Evolutionary conservation across 2,113 vertebrate species (phyloP).

Genomic region (Melanotaenia duboulayi): DNA sequence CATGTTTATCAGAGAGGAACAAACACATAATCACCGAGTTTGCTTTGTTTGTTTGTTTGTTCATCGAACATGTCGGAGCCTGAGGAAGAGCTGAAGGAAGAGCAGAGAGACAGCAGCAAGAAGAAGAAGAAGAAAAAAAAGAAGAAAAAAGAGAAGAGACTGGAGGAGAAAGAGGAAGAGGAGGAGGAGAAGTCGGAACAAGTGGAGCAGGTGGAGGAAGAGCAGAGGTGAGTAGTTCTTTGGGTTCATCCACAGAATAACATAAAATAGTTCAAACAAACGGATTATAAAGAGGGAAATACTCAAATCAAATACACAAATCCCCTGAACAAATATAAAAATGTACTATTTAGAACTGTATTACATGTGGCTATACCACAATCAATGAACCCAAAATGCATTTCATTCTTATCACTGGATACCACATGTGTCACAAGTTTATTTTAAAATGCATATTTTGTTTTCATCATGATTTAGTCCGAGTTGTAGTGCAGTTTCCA

Average conservation of each 20-base stretch:
- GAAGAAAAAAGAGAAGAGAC: constrained; percentile 26
- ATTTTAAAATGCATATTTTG: too few relatives aligned
- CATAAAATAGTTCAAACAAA: not conserved
- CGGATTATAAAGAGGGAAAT: not conserved
- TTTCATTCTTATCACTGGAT: too few relatives aligned
- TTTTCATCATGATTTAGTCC: too few relatives aligned
- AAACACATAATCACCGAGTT: not conserved
- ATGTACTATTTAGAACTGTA: too few relatives aligned
- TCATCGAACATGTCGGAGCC: constrained; percentile 54
- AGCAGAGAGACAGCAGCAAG: constrained; percentile 36
- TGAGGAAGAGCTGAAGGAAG: constrained; percentile 22
- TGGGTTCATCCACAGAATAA: not conserved
- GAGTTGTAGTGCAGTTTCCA: too few relatives aligned
- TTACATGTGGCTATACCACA: too few relatives aligned
- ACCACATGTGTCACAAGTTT: too few relatives aligned
- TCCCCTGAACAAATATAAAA: too few relatives aligned
- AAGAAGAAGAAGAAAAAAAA: constrained; percentile 42
- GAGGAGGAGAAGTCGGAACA: constrained; percentile 12
- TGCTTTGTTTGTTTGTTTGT: constrained; percentile 17
- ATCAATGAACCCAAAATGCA: too few relatives aligned
- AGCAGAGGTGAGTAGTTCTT: constrained; percentile 58
- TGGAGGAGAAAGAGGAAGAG: constrained; percentile 6
- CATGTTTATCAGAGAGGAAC: constrained; percentile 19
- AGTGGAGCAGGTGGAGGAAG: constrained; percentile 9
- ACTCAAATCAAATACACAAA: too few relatives aligned